phyloP scores from a whole-genome alignment of 2,113 vertebrate genomes.

The Anser brachyrhynchus region DNA sequence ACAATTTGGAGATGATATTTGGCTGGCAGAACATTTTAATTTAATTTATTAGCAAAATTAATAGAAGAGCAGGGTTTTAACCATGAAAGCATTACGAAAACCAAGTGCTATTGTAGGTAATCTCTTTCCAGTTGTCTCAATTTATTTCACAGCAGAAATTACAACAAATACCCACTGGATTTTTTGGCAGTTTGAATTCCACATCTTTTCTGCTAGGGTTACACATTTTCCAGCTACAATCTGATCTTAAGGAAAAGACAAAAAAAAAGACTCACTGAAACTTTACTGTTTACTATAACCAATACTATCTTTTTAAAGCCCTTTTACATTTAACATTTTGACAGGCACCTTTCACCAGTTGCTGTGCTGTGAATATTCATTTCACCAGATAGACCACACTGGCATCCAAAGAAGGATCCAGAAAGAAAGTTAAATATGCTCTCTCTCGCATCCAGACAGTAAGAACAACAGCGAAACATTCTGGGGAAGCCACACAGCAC shows the following conservation, averaged over 20 bases:
- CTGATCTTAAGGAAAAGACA: neutral
- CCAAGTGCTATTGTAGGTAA: neutral
- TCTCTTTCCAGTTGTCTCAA: neutral
- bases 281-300: neutral
- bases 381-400: neutral
- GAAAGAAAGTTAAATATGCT: neutral
- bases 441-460: neutral
- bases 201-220: neutral
- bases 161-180: neutral
- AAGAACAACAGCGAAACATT: neutral
- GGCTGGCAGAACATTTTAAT: neutral
- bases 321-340: neutral
- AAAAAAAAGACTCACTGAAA: neutral
- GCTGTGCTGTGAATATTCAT: neutral
- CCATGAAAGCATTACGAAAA: neutral
- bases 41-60: neutral
- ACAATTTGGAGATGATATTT: neutral
- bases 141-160: neutral
- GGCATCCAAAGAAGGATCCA: neutral
- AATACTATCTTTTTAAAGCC: neutral
- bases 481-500: neutral
- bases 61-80: neutral
- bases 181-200: neutral
- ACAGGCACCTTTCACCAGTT: neutral
- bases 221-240: neutral